A percentile compares a stretch with the other conserved stretches of the same genome.
phyloP scores from a whole-genome alignment of 2,797 vertebrate species.

The Sarcoramphus papa region DNA sequence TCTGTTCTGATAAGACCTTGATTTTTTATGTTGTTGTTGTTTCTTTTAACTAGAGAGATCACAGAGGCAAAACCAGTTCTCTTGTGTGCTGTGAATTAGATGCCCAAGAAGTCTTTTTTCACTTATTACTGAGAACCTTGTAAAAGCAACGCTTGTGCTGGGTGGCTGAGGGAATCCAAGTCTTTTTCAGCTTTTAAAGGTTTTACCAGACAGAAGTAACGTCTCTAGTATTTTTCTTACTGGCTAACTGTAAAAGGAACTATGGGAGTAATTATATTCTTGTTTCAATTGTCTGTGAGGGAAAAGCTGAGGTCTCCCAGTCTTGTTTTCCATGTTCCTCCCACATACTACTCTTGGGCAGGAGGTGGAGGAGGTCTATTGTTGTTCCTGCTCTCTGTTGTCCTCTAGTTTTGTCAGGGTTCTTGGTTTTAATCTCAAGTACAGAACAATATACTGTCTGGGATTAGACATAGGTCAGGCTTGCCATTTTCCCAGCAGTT shows the following conservation, averaged over 20 bases:
- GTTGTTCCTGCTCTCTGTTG: background rate
- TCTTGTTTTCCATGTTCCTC: background rate
- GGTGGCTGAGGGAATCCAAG: background rate
- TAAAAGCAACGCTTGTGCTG: background rate
- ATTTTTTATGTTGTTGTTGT: background rate
- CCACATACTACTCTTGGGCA: background rate
- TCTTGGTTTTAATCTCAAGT: constrained; percentile 29
- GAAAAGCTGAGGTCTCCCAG: background rate
- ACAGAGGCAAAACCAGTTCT: background rate
- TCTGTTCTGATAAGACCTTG: constrained; percentile 19
- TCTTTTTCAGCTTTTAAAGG: background rate
- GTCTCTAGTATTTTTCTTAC: background rate
- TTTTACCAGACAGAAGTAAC: background rate
- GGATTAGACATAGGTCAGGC: background rate
- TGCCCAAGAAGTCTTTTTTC: background rate
- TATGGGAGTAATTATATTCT: background rate
- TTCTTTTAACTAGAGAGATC: background rate
- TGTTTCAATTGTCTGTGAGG: background rate
- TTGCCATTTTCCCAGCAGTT: constrained; percentile 11
- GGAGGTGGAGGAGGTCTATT: background rate
- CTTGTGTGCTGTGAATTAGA: background rate
- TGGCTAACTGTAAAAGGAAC: background rate
- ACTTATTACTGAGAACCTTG: background rate
- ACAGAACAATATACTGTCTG: background rate
- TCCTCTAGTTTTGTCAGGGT: background rate